Evolutionary conservation across 2,888 invertebrate genomes (phyloP).

Genomic region (Choreutis nemorana): DNA sequence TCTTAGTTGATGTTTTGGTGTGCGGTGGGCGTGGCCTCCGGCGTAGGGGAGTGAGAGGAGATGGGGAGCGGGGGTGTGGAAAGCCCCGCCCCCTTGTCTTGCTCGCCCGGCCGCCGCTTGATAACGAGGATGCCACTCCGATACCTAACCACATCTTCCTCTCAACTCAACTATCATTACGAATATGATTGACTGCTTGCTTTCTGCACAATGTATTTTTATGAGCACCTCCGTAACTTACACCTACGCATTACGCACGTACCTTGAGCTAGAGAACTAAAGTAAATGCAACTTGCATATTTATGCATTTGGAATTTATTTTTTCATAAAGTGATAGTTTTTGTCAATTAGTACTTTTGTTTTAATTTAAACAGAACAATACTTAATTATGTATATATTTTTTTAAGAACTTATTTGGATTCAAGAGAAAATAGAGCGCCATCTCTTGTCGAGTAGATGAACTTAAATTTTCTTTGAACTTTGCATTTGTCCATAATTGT

Average conservation of each 20-base stretch:
- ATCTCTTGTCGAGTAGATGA: too few relatives aligned
- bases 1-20: too few relatives aligned
- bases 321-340: too few relatives aligned
- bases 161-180: conserved; percentile 50
- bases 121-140: conserved; percentile 52
- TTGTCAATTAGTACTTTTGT: too few relatives aligned
- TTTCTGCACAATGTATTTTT: conserved; percentile 31
- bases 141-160: conserved; percentile 46
- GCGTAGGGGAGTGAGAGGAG: conserved; percentile 76
- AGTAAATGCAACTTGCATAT: background rate
- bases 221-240: conserved; percentile 2
- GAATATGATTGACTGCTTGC: conserved; percentile 51
- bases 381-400: too few relatives aligned
- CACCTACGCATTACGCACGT: background rate
- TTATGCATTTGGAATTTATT: background rate
- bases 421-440: too few relatives aligned
- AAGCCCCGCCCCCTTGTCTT: conserved; percentile 86
- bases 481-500: too few relatives aligned
- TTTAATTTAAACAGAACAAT: too few relatives aligned
- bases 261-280: background rate
- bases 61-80: conserved; percentile 80
- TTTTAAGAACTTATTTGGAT: too few relatives aligned
- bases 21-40: too few relatives aligned
- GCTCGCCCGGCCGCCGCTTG: conserved; percentile 73
- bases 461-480: too few relatives aligned